Evolutionary conservation across 1,140 invertebrate genomes (phyloP).

Genomic region (Drosophila busckii): DNA sequence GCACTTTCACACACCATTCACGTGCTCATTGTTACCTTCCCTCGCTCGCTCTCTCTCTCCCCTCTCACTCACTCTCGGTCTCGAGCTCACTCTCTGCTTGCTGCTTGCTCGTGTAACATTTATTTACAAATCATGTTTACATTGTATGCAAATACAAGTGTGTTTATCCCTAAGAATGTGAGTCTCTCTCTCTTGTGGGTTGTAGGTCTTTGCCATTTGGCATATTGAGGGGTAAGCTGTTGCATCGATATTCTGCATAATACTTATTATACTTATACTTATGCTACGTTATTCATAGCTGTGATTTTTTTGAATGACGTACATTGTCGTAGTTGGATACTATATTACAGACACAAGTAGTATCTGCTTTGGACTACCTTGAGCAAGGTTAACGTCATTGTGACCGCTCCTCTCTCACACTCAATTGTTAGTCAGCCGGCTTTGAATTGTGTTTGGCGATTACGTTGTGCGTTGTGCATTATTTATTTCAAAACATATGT

Average conservation of each 20-base stretch:
- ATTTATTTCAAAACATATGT: no score
- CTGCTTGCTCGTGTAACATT: slow-evolving; percentile 32
- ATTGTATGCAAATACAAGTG: not conserved
- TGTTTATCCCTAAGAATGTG: no score
- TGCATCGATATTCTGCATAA: no score
- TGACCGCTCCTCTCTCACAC: slow-evolving; percentile 4
- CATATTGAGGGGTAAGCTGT: no score
- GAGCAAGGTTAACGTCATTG: slow-evolving; percentile 36
- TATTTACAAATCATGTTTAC: slow-evolving; percentile 44
- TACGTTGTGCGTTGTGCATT: slow-evolving; percentile 14
- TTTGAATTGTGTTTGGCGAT: slow-evolving; percentile 13
- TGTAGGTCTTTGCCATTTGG: no score
- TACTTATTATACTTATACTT: no score
- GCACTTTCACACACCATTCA: slow-evolving; percentile 75
- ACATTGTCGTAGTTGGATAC: no score
- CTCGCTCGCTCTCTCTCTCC: slow-evolving; percentile 7
- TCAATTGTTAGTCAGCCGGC: slow-evolving; percentile 12
- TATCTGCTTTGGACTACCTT: slow-evolving; percentile 51
- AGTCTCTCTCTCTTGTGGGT: no score
- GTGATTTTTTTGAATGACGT: slow-evolving; percentile 3
- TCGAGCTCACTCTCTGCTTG: not conserved
- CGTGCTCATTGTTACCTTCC: slow-evolving; percentile 58
- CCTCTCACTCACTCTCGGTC: slow-evolving; percentile 7
- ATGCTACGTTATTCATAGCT: no score
- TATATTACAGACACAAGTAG: slow-evolving; percentile 32